Base-by-base conservation (phyloP, 2,113 vertebrate genomes). In the Hymenochirus boettgeri region DNA sequence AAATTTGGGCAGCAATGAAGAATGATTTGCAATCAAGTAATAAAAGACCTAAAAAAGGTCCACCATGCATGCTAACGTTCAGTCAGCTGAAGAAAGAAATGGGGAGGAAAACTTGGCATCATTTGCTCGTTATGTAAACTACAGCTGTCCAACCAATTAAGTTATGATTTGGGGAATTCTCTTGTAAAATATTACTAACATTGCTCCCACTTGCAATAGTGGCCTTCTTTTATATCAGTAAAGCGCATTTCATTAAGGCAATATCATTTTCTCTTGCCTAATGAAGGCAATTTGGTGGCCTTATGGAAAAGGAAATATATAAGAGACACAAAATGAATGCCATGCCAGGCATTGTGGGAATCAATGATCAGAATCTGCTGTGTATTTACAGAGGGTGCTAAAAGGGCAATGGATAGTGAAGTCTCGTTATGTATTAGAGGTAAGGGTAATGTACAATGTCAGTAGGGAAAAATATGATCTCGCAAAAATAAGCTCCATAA, bases 21-120 rank as follows among this genome's bases (percentile, higher is more conserved):
- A 90, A 91, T 88, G 86, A 91, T 91, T 90, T 90, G 89, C 89
- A 90, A 89, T 91, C 88, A 88, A 90, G 87, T 87, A 88, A 88
- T 89, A 90, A 91, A 89, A 87, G 80, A 80, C 86, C 80, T 80
- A 66, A 82, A 19, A 87, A 88, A 85, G 82, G 86, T 88, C 84
- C 79, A 83, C 80, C 80, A 86, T 83, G 85, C 88, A 88, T 89
- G 86, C 83, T 89, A 91, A 89, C 83, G 87, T 86, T 76, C 80
- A 83, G 81, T 86, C 76, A 83, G 81, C 80, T 86, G 86, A 89
- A 86, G 89, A 90, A 88, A 79, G 81, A 89, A 89, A 88, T 84
- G 88, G 85, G 86, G 87, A 87, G 83, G 85, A 87, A 88, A 85
- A 79, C 82, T 84, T 89, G 84, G 85, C 87, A 87, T 88, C 86